These are phyloP conservation scores for Dascillus cervinus DNA, from an alignment of 2,888 invertebrate species.

Conservation along the genomic window DNA sequence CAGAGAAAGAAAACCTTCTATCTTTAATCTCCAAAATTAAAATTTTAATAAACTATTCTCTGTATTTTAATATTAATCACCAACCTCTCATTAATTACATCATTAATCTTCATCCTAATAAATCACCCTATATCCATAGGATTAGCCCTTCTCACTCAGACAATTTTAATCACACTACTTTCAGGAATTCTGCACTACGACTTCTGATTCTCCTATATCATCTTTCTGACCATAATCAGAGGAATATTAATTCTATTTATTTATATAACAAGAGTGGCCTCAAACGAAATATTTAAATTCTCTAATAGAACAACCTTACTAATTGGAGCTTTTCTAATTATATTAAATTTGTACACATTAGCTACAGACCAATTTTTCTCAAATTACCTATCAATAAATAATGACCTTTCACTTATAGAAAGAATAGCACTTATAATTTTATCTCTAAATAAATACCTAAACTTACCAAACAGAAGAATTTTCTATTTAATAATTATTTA, in stretches of 20 bases:
- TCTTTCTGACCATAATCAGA: conserved; percentile 56
- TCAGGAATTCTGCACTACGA: conserved; percentile 45
- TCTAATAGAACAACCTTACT: conserved; percentile 32
- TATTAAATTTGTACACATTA: conserved; percentile 35
- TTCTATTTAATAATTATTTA: conserved; percentile 51
- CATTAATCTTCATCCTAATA: conserved; percentile 40
- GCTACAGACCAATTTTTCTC: conserved; percentile 17
- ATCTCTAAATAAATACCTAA: conserved; percentile 49
- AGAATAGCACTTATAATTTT: conserved; percentile 22
- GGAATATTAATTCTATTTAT: conserved; percentile 59
- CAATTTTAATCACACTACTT: conserved; percentile 43
- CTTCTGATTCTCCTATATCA: conserved; percentile 54
- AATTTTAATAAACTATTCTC: conserved; percentile 39
- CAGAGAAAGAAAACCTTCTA: conserved; percentile 53
- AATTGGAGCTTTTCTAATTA: conserved; percentile 27
- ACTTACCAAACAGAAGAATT: conserved; percentile 45
- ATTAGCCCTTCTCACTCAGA: conserved; percentile 48
- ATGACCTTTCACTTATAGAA: conserved; percentile 14
- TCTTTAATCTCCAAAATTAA: too few species aligned
- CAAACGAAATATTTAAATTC: conserved; percentile 51
- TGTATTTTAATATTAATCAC: not conserved
- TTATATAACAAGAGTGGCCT: conserved; percentile 55
- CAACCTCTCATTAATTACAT: conserved; percentile 37
- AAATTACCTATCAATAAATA: conserved; percentile 34
- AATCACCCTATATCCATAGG: conserved; percentile 50